These are phyloP conservation scores for Netelia melanura DNA, from an alignment of 2,888 invertebrate genomes.

Conservation along the genomic window DNA sequence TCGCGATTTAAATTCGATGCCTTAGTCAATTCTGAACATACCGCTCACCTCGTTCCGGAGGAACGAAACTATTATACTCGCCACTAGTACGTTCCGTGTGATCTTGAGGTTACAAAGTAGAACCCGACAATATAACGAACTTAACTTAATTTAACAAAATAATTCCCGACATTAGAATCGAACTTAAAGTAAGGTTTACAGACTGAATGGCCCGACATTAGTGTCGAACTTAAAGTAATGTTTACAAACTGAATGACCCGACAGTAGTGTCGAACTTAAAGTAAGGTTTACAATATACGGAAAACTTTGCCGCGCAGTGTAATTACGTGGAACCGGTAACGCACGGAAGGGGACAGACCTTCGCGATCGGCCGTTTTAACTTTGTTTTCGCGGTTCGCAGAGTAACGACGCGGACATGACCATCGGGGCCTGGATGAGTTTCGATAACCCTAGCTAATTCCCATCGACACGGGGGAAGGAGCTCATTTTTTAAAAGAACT, in stretches of 20 bases:
- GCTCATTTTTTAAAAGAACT: conserved; percentile 67
- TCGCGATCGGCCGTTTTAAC: conserved; percentile 60
- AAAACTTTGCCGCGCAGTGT: background rate
- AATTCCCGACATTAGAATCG: background rate
- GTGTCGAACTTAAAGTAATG: background rate
- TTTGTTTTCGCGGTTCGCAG: conserved; percentile 61
- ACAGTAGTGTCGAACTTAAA: too few relatives aligned
- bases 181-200: background rate
- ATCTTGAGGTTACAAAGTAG: too few relatives aligned
- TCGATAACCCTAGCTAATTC: conserved; percentile 58
- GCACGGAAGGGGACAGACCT: conserved; percentile 57
- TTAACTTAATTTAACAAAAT: too few relatives aligned
- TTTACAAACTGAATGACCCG: background rate
- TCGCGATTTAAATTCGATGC: background rate
- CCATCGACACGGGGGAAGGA: conserved; percentile 65
- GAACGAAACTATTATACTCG: background rate
- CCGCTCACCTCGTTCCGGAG: background rate
- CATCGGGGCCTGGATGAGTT: conserved; percentile 70
- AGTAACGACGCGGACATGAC: conserved; percentile 66
- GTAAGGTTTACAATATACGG: background rate
- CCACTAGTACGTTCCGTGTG: too few relatives aligned
- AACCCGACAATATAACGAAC: too few relatives aligned
- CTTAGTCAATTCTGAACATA: background rate
- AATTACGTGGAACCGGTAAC: background rate
- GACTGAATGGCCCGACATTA: too few relatives aligned